Base-by-base conservation (phyloP, 2,888 invertebrate genomes). In the Nemotelus nigrinus region DNA sequence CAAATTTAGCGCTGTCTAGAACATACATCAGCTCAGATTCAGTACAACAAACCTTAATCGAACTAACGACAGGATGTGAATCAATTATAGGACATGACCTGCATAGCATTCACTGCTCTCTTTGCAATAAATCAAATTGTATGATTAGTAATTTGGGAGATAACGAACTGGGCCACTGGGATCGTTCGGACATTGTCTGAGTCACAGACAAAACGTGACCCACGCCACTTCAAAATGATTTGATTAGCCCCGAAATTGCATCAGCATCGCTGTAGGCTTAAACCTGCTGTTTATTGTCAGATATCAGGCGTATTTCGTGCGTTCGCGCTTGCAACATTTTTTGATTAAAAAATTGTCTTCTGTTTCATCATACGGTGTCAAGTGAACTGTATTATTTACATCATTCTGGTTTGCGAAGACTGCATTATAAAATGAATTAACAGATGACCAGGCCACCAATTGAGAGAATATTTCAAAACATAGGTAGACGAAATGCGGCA, bases 51-150 rank as follows among this genome's bases (percentile, higher is more conserved):
- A 70, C 70, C 55, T 55, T 70, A 70, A 70, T 70, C 53, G 55
- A 53, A 8, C 25, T 70, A 70, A 70, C 70, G 41, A 70, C 70
- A 70, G 70, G 70, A 70, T 70, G 70, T 70, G 43, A 70, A 55
- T 7, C 70, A 70, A 53, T 70, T 70, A 70, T 70, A 70, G 70
- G 70, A 55, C 70, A 70, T 70, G 70, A 70, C 70, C 70, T 53
- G 55, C 55, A 70, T 70, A 53, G 2, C 7, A 25, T 10, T 41
- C 39, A 60, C 58, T n/a, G 43, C 7, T 43, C 8, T 3, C 50
- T 43, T 47, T 70, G 2, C 8, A 55, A 55, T 53, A 6, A 25
- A 70, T 70, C 43, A 43, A 70, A 53, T 70, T 55, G 55, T 43
- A 8, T 45, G 39, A 47, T 43, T 55, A 25, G 55, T 55, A 47